Conservation (phyloP, 2,797 vertebrate genomes). For the Taenioides sp. region DNA sequence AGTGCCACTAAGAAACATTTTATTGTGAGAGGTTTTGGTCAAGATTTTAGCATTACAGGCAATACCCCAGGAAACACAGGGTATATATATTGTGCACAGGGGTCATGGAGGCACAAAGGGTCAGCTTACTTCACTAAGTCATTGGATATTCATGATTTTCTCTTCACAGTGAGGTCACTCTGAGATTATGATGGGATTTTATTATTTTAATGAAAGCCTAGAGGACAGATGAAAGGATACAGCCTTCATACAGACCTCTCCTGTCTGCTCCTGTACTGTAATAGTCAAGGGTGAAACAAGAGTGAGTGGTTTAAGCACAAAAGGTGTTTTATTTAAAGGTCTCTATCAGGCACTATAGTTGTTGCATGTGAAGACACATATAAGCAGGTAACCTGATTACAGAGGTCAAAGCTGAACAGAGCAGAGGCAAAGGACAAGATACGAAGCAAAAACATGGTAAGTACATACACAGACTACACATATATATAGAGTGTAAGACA, state of each 20-base stretch:
- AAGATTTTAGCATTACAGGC: not conserved
- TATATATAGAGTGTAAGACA: not conserved
- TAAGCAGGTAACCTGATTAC: conserved; percentile 63
- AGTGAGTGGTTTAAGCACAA: conserved; percentile 31
- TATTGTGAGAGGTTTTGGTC: not conserved
- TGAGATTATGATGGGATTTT: conserved; percentile 18
- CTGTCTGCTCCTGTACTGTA: not conserved
- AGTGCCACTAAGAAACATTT: not conserved
- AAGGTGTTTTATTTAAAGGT: conserved; percentile 61
- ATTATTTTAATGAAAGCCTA: conserved; percentile 21
- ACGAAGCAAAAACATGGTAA: conserved; percentile 12
- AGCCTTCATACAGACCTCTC: not conserved
- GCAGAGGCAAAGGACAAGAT: conserved; percentile 6
- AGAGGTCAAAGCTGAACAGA: conserved; percentile 39
- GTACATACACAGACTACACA: not conserved
- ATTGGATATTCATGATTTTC: conserved; percentile 41
- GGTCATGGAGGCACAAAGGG: conserved; percentile 14
- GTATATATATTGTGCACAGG: not conserved
- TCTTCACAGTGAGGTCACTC: conserved; percentile 4
- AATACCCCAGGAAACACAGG: not conserved
- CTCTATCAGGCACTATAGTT: conserved; percentile 73
- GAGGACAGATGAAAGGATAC: conserved; percentile 5
- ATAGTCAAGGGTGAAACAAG: not conserved
- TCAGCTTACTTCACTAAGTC: conserved; percentile 15
- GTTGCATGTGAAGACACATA: conserved; percentile 41